phyloP scores from a whole-genome alignment of 2,888 invertebrate genomes.

The Eupithecia dodoneata region DNA sequence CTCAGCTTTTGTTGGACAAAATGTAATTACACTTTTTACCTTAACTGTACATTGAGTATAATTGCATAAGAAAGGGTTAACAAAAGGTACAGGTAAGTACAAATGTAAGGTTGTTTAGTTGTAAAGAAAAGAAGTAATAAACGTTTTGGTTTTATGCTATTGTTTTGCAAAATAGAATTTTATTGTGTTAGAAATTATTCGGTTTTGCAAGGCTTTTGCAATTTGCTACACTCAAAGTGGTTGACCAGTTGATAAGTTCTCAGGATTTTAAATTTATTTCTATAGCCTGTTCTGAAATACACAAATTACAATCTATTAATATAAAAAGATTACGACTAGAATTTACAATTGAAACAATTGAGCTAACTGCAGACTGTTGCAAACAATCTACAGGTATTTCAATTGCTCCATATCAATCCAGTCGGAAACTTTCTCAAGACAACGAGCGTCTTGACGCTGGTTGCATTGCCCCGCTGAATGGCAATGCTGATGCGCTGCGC shows the following conservation, averaged over 20 bases:
- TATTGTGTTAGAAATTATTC: conserved; percentile 20
- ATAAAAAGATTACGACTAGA: no score
- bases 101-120: conserved; percentile 27
- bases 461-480: no score
- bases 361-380: no score
- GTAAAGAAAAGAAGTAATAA: conserved; percentile 32
- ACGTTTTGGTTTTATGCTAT: conserved; percentile 31
- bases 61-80: conserved; percentile 42
- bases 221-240: neutral
- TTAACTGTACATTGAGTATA: conserved; percentile 32
- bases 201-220: neutral
- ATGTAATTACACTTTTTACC: conserved; percentile 28
- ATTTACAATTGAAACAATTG: no score
- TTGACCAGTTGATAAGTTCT: neutral
- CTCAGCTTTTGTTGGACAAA: conserved; percentile 16
- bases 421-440: no score
- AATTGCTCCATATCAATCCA: no score
- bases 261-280: neutral
- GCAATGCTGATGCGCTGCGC: no score
- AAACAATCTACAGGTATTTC: no score
- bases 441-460: no score
- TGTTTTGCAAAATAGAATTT: conserved; percentile 24
- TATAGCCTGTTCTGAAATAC: neutral
- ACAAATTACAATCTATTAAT: no score
- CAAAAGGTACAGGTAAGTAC: conserved; percentile 40